phyloP scores from a whole-genome alignment of 2,113 vertebrate genomes.

The Plecotus auritus region DNA sequence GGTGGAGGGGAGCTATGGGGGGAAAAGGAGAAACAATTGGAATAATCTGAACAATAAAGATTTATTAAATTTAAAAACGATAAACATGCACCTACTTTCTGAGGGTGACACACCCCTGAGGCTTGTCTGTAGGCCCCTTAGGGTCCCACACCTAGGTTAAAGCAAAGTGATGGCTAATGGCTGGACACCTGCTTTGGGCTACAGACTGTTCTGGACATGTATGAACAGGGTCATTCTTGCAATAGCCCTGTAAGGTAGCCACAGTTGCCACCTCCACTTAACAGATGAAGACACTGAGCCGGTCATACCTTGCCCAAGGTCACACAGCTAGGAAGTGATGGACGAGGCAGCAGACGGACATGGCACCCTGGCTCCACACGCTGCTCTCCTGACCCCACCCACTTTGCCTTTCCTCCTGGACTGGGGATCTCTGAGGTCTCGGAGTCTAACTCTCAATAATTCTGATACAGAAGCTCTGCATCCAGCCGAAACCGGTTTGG shows the following conservation, averaged over 20 bases:
- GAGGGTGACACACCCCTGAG: not conserved
- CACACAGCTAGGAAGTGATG: not conserved
- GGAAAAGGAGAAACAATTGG: no score
- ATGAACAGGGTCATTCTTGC: not conserved
- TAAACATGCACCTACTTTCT: not conserved
- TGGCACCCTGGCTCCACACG: no score
- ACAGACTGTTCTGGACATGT: not conserved
- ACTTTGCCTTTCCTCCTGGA: not conserved
- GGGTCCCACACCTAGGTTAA: not conserved
- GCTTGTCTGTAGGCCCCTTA: not conserved
- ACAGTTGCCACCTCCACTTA: no score
- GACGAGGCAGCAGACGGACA: rapidly evolving
- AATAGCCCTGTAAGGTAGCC: not conserved
- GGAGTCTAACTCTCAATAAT: rapidly evolving
- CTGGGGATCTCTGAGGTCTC: not conserved
- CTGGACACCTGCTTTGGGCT: not conserved
- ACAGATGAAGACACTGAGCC: not conserved
- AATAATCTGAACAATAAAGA: no score
- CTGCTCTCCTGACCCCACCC: not conserved
- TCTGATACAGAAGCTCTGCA: not conserved
- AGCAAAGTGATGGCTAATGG: not conserved
- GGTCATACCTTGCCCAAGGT: not conserved
- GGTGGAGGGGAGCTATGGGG: no score
- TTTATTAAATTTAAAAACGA: no score
- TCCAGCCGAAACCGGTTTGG: no score